phyloP scores from a whole-genome alignment of 2,797 vertebrate species.

The Sebastes nivosus region DNA sequence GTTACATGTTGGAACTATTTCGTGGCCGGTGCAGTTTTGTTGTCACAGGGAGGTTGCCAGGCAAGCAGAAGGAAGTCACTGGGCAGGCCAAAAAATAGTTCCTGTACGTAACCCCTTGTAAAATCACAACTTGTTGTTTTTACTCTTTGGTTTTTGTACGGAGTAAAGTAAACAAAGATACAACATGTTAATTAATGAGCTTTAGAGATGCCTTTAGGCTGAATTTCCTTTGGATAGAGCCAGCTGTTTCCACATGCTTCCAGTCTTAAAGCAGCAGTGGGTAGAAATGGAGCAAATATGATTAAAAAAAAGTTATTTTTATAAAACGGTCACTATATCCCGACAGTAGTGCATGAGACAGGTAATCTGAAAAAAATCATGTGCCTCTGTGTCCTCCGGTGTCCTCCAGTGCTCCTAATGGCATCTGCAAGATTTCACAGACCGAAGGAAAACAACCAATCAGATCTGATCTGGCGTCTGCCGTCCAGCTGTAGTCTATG shows the following conservation, averaged over 20 bases:
- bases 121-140: neutral
- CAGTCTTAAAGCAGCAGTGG: neutral
- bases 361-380: no score
- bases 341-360: no score
- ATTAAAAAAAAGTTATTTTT: neutral
- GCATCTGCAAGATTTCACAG: no score
- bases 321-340: no score
- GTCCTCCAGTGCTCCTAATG: no score
- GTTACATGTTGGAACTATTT: neutral
- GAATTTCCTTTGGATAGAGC: neutral
- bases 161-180: neutral
- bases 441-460: no score
- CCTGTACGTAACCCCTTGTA: neutral
- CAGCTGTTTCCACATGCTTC: neutral
- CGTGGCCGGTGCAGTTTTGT: neutral
- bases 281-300: neutral
- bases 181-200: neutral
- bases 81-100: neutral
- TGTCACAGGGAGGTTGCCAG: constrained; percentile 8
- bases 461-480: no score
- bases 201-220: neutral
- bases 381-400: no score
- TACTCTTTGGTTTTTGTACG: neutral
- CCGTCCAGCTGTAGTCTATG: no score
- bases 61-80: neutral